Evolutionary conservation across 2,113 vertebrate genomes (phyloP).

Genomic region (Lates calcarifer): DNA sequence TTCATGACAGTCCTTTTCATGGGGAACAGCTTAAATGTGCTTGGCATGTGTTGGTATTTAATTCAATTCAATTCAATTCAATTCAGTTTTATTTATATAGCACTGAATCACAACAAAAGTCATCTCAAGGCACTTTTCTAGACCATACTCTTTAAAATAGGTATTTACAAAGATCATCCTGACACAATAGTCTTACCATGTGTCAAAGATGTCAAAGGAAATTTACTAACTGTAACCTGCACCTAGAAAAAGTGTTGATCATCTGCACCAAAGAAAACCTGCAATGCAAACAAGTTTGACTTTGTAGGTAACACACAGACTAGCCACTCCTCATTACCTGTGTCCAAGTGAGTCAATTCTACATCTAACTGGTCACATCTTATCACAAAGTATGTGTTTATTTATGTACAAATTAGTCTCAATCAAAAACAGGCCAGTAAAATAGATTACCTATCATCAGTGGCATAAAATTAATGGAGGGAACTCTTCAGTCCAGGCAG

Average conservation of each 20-base stretch:
- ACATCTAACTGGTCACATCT: not conserved
- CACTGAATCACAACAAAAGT: too few relatives aligned
- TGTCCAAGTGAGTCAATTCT: not conserved
- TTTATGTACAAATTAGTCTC: slow-evolving; percentile 23
- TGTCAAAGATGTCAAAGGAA: not conserved
- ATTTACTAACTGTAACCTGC: not conserved
- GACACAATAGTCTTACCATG: not conserved
- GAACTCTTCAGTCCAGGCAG: not conserved
- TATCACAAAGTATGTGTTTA: slow-evolving; percentile 8
- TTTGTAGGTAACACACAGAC: not conserved
- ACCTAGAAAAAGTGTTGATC: not conserved
- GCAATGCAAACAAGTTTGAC: not conserved
- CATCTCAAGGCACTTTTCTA: too few relatives aligned
- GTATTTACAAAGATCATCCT: not conserved
- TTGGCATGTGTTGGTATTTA: too few relatives aligned
- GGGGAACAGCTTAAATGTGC: not conserved
- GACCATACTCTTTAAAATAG: too few relatives aligned
- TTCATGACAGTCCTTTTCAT: slow-evolving; percentile 7
- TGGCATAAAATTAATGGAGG: too few relatives aligned
- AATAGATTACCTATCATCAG: too few relatives aligned
- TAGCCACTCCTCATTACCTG: not conserved
- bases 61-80: too few relatives aligned
- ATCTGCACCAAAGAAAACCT: not conserved
- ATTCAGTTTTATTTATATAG: too few relatives aligned
- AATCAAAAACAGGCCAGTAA: slow-evolving; percentile 17